A percentile compares a stretch with the other conserved stretches of the same genome.
phyloP scores from a whole-genome alignment of 1,140 invertebrate genomes.

The Sycophila sp. region DNA sequence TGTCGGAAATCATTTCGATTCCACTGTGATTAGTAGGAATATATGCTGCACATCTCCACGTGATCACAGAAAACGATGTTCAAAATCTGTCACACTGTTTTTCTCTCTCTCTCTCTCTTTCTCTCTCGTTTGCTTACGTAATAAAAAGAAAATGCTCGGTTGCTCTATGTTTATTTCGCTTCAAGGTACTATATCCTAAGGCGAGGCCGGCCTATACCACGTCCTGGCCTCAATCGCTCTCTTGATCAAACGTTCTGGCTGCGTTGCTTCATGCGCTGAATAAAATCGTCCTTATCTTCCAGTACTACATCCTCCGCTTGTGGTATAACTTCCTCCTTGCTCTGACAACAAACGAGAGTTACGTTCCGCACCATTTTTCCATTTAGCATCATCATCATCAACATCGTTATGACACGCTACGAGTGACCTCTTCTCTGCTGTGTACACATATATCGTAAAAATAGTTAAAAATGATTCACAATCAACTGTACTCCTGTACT shows the following conservation, averaged over 20 bases:
- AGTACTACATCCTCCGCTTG: slow-evolving; percentile 48
- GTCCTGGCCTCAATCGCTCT: slow-evolving; percentile 59
- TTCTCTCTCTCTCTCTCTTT: too few species aligned
- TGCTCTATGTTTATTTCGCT: too few species aligned
- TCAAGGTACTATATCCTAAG: slow-evolving; percentile 26
- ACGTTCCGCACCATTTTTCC: slow-evolving; percentile 38
- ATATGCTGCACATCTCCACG: too few species aligned
- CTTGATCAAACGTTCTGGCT: slow-evolving; percentile 60
- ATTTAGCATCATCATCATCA: slow-evolving; percentile 39
- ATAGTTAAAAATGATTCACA: neutral
- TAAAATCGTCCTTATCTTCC: slow-evolving; percentile 58
- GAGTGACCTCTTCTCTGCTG: slow-evolving; percentile 41
- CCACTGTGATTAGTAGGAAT: too few species aligned
- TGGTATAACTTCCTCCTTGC: slow-evolving; percentile 43
- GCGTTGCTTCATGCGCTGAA: slow-evolving; percentile 62
- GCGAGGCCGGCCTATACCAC: slow-evolving; percentile 49
- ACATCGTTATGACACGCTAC: slow-evolving; percentile 18
- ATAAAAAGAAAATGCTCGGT: too few species aligned
- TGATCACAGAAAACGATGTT: too few species aligned
- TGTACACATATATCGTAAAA: slow-evolving; percentile 28
- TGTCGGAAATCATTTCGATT: too few species aligned
- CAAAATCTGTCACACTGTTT: too few species aligned
- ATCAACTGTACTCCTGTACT: too few species aligned
- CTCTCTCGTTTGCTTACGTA: too few species aligned
- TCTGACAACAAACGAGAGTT: slow-evolving; percentile 61